These are phyloP conservation scores for Orbicella faveolata DNA, from an alignment of 64 coral and sea anemone genomes.

Conservation along the genomic window DNA sequence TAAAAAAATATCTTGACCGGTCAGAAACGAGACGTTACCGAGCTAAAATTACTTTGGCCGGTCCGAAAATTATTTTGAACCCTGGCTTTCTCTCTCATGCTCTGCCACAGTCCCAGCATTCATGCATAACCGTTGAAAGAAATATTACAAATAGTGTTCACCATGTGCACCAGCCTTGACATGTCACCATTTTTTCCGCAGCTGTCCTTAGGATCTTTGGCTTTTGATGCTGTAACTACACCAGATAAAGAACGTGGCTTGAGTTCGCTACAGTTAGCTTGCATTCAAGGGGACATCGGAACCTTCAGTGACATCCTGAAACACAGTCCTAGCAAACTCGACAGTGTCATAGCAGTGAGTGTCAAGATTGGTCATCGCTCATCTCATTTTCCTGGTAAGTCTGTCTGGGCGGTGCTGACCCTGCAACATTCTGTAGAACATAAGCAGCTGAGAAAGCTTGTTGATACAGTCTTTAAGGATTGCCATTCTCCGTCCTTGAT, in stretches of 20 bases:
- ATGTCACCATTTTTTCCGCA: not conserved
- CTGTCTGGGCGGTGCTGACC: not conserved
- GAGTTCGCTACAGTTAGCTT: conserved; percentile 58
- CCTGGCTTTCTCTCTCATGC: too few species aligned
- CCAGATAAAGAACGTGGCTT: not conserved
- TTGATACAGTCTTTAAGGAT: not conserved
- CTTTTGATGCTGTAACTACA: conserved; percentile 2
- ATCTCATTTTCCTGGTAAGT: not conserved
- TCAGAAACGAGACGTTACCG: too few species aligned
- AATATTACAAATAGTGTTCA: too few species aligned
- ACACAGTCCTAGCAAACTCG: conserved; percentile 52
- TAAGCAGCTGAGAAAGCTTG: not conserved
- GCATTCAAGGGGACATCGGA: conserved; percentile 57
- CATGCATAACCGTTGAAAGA: too few species aligned
- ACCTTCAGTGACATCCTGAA: conserved; percentile 35
- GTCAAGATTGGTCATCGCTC: not conserved
- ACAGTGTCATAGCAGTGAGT: conserved; percentile 66
- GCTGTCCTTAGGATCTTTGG: not conserved
- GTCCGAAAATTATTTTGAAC: too few species aligned
- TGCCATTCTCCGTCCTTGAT: conserved; percentile 5
- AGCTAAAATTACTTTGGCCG: too few species aligned
- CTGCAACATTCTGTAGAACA: conserved; percentile 5
- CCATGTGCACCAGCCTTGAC: too few species aligned
- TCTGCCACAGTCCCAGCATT: too few species aligned
- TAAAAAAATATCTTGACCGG: too few species aligned